These are phyloP conservation scores for Bubalus kerabau DNA, from an alignment of 2,113 vertebrate genomes.

Conservation along the genomic window DNA sequence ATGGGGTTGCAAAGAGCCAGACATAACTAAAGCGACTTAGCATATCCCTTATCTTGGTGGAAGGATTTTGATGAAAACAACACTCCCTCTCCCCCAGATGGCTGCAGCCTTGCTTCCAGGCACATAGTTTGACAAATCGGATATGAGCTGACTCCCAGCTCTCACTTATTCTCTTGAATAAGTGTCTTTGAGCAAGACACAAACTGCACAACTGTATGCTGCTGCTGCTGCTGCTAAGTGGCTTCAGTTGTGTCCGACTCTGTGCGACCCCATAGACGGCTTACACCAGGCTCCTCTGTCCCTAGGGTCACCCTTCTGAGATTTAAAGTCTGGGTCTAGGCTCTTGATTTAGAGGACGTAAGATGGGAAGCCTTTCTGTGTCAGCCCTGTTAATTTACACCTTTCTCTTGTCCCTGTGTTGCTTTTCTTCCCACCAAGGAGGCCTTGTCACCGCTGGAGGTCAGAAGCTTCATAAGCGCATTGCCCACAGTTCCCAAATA, in stretches of 20 bases:
- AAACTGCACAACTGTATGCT: not conserved
- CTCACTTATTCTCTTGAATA: not conserved
- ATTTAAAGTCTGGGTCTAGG: not conserved
- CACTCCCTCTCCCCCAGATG: not conserved
- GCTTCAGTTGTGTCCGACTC: too few species aligned
- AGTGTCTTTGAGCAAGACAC: not conserved
- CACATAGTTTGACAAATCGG: not conserved
- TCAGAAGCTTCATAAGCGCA: not conserved
- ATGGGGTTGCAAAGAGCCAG: not conserved
- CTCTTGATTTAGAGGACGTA: not conserved
- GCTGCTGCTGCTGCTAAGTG: too few species aligned
- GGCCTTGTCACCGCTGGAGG: not conserved
- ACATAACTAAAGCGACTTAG: not conserved
- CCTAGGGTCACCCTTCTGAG: not conserved
- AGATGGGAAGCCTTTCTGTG: not conserved
- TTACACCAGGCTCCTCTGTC: too few species aligned
- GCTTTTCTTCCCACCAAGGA: not conserved
- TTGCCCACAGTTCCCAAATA: not conserved
- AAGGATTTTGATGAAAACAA: not conserved
- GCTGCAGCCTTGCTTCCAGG: not conserved
- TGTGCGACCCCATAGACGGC: too few species aligned
- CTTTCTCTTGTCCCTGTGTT: not conserved
- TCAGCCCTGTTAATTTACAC: not conserved
- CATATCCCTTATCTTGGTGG: not conserved
- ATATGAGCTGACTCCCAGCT: not conserved